Conservation (phyloP, 35 echinoderm and acorn worm genomes). For the Strongylocentrotus purpuratus region DNA sequence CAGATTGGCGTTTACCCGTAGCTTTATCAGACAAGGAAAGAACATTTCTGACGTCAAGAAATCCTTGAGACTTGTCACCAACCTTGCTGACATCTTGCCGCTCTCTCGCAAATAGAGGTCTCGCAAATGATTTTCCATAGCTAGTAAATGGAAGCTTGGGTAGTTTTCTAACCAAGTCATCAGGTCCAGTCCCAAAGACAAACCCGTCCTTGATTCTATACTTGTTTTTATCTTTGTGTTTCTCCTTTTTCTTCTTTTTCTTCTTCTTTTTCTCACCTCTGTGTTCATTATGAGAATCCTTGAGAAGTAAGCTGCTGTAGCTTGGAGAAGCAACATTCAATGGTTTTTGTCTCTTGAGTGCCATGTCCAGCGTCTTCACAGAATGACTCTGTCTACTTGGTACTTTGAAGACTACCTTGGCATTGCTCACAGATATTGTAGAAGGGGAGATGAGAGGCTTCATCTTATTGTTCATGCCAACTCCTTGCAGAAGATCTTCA, state of each 20-base stretch:
- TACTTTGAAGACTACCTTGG: conserved; percentile 63
- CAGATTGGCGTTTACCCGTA: neutral
- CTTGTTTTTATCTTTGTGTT: conserved; percentile 25
- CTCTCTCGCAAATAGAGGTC: neutral
- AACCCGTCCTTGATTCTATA: neutral
- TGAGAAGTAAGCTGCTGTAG: neutral
- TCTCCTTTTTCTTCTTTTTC: neutral
- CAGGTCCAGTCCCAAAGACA: conserved; percentile 30
- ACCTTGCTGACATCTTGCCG: neutral
- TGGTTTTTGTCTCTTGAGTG: conserved; percentile 52
- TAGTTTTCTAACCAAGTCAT: neutral
- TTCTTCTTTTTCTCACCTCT: conserved; percentile 18
- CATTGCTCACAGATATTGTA: conserved; percentile 50
- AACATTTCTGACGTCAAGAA: conserved; percentile 13
- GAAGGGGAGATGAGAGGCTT: conserved; percentile 23
- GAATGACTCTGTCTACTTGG: conserved; percentile 55
- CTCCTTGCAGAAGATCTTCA: conserved; percentile 69
- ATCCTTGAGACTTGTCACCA: neutral
- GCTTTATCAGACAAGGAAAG: neutral
- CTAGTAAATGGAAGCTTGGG: conserved; percentile 20
- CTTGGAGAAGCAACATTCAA: neutral
- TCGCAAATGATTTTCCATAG: conserved; percentile 10
- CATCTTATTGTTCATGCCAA: conserved; percentile 37
- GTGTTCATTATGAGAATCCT: neutral
- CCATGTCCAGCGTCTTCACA: conserved; percentile 64